phyloP scores from a whole-genome alignment of 2,797 vertebrate genomes.

The Amblyraja radiata region DNA sequence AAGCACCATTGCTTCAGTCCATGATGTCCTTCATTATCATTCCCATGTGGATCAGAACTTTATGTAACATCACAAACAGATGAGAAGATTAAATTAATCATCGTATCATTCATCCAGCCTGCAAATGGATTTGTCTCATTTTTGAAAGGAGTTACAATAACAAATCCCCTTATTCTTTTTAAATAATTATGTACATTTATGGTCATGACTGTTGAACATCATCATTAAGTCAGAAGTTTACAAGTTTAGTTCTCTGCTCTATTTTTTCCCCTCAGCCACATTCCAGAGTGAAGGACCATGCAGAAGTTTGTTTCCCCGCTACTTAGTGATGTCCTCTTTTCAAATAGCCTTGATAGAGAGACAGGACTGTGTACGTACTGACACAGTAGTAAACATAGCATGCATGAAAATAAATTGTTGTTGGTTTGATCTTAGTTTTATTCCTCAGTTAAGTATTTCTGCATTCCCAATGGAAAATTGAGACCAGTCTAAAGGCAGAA shows the following conservation, averaged over 20 bases:
- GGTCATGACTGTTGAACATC: not conserved
- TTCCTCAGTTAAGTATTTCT: not conserved
- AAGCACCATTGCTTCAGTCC: not conserved
- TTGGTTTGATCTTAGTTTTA: not conserved
- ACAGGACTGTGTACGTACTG: not conserved
- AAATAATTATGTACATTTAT: not conserved
- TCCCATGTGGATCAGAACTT: not conserved
- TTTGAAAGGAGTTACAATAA: not conserved
- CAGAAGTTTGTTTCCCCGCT: not conserved
- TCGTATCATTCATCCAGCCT: not conserved
- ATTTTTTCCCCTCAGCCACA: not conserved
- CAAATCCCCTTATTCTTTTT: not conserved
- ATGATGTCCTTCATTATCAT: not conserved
- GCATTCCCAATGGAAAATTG: not conserved
- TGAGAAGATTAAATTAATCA: not conserved
- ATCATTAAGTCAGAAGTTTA: not conserved
- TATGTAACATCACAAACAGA: no score
- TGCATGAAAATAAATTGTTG: not conserved
- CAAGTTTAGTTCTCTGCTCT: not conserved
- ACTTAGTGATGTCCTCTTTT: not conserved
- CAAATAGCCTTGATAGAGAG: not conserved
- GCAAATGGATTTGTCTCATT: not conserved
- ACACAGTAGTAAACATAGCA: not conserved
- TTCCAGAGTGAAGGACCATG: not conserved
- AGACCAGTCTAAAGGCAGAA: not conserved